Conservation (phyloP, 2,797 vertebrate species). For the Myotis planiceps region DNA sequence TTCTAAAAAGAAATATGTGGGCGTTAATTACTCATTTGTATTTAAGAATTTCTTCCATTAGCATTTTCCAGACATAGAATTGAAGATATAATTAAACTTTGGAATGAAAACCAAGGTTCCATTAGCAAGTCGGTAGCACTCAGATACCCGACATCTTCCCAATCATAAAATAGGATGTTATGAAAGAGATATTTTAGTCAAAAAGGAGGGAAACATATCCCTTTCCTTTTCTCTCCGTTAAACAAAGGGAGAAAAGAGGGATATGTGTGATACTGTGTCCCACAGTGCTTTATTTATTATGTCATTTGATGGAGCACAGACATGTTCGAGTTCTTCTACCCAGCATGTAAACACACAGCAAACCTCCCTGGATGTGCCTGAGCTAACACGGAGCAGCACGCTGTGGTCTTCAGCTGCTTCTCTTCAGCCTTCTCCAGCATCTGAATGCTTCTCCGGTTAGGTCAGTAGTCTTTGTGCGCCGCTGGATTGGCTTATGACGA, state of each 20-base stretch:
- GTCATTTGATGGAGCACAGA: not conserved
- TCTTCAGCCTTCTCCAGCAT: not conserved
- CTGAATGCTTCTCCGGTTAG: slow-evolving; percentile 50
- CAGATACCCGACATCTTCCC: slow-evolving; percentile 69
- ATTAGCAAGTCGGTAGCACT: slow-evolving; percentile 75
- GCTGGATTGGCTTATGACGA: slow-evolving; percentile 74
- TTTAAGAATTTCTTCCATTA: slow-evolving; percentile 73
- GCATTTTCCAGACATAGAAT: slow-evolving; percentile 68
- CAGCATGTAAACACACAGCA: not conserved
- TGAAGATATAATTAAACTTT: slow-evolving; percentile 77
- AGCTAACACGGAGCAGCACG: not conserved
- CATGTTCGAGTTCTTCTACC: not conserved
- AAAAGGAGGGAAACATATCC: slow-evolving; percentile 17
- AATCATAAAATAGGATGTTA: slow-evolving; percentile 68
- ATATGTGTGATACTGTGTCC: not conserved
- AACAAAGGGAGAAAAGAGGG: not conserved
- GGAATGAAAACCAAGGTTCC: slow-evolving; percentile 69
- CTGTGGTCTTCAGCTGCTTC: not conserved
- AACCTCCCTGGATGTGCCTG: not conserved
- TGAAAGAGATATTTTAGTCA: slow-evolving; percentile 14
- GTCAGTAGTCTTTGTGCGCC: slow-evolving; percentile 33
- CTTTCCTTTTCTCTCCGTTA: not conserved
- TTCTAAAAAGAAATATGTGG: slow-evolving; percentile 66
- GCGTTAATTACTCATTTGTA: slow-evolving; percentile 77
- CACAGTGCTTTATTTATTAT: not conserved